A percentile compares a stretch with the other conserved stretches of the same genome.
phyloP scores from a whole-genome alignment of 2,113 vertebrate genomes.

The Salvator merianae region DNA sequence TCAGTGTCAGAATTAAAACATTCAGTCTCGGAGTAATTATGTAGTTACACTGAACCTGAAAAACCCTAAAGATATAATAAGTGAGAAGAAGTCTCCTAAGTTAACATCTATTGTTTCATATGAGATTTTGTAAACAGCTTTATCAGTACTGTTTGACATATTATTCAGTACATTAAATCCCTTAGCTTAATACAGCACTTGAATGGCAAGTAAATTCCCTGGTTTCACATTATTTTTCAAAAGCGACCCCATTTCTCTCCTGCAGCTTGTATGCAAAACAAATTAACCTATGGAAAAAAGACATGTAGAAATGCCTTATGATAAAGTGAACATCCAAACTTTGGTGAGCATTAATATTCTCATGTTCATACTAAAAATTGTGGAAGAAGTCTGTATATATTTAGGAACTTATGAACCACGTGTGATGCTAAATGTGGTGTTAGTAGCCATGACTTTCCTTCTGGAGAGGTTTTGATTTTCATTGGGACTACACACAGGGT shows the following conservation, averaged over 20 bases:
- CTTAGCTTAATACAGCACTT: neutral
- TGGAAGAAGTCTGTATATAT: neutral
- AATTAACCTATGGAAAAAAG: neutral
- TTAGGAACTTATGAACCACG: neutral
- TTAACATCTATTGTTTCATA: neutral
- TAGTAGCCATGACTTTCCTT: neutral
- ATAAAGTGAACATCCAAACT: neutral
- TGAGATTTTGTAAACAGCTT: constrained; percentile 24
- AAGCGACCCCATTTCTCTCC: neutral
- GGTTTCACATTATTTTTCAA: neutral
- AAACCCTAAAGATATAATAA: neutral
- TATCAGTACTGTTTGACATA: constrained; percentile 19
- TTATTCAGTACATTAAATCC: constrained; percentile 12
- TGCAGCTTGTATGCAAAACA: neutral
- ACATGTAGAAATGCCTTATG: neutral
- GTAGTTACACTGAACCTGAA: neutral
- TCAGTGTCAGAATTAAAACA: too few relatives aligned
- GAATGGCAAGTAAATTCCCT: neutral
- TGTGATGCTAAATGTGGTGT: neutral
- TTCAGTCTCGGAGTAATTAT: too few relatives aligned
- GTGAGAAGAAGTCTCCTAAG: neutral
- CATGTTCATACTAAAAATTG: neutral
- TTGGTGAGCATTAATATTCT: neutral
- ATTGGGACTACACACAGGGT: too few relatives aligned
- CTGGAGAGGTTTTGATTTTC: too few relatives aligned